These are phyloP conservation scores for Phalacrocorax carbo DNA, from an alignment of 2,113 vertebrate genomes.

Conservation along the genomic window DNA sequence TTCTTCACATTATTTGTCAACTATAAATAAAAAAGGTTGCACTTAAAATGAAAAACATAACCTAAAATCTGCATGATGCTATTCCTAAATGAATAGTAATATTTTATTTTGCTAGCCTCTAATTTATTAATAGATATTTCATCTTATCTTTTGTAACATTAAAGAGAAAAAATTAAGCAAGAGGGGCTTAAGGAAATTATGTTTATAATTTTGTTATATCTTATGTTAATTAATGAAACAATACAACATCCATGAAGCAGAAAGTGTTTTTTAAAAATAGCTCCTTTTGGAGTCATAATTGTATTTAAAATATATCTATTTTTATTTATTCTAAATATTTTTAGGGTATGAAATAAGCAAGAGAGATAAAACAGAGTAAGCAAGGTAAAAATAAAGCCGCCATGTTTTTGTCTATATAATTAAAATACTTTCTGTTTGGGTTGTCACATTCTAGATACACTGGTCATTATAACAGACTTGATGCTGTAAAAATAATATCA, in stretches of 20 bases:
- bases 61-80: background rate
- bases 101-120: background rate
- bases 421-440: background rate
- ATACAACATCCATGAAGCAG: background rate
- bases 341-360: background rate
- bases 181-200: background rate
- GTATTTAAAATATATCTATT: background rate
- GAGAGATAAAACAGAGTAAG: background rate
- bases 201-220: background rate
- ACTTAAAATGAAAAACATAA: background rate
- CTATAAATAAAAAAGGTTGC: background rate
- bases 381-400: background rate
- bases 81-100: background rate
- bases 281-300: background rate
- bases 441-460: background rate
- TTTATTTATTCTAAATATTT: background rate
- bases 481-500: background rate
- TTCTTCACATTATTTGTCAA: background rate
- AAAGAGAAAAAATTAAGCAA: background rate
- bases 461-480: background rate
- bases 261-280: background rate
- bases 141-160: background rate
- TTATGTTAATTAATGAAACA: background rate
- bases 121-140: background rate
- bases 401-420: background rate